Base-by-base conservation (phyloP, 2,797 vertebrate genomes). In the Ctenopoma multispine region DNA sequence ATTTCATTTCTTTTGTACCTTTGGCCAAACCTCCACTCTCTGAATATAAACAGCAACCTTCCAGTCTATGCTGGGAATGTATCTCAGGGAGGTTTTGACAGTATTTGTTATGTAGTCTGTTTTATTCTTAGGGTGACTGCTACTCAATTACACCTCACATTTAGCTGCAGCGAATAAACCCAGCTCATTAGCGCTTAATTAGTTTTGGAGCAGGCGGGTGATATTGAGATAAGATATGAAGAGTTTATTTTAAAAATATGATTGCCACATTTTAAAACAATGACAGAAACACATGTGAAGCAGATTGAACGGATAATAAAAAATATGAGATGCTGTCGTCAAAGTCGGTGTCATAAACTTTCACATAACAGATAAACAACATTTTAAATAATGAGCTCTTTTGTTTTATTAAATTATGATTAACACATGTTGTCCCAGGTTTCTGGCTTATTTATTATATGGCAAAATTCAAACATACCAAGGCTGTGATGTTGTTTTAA, bases 1-100 rank as follows among this genome's bases (percentile, higher is more conserved):
- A 90, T 88, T 86, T 48, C 61, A 90, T 92, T 91, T 83, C 27
- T 66, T 68, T 80, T 69, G 55, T 90, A 87, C 85, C 86, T 82
- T 79, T 65, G 79, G 80, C 66, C 71, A 75, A 83, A 79, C 53
- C 57, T 66, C 55, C 49, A 48, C 53, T 59, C 51, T 76, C 65
- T 56, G 59, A 68, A 77, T 54, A 70, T 64, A 59, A 65, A 71
- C 23, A 55, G 31, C 18, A 12, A 48, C 40, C 61, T 47, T 60
- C 7, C 20, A 27, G 56, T 73, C 69, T 40, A 48, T 69, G 34
- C 41, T 34, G 1, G 31, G 50, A 70, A 47, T 4, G 13, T 27
- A 24, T 65, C 72, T 76, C 8, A 3, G 49, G 49, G 55, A 77
- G 49, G 38, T 65, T 79, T 49, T 78, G 65, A 81, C 70, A 65